Conservation (phyloP, 2,113 vertebrate species). For the Cynocephalus volans region DNA sequence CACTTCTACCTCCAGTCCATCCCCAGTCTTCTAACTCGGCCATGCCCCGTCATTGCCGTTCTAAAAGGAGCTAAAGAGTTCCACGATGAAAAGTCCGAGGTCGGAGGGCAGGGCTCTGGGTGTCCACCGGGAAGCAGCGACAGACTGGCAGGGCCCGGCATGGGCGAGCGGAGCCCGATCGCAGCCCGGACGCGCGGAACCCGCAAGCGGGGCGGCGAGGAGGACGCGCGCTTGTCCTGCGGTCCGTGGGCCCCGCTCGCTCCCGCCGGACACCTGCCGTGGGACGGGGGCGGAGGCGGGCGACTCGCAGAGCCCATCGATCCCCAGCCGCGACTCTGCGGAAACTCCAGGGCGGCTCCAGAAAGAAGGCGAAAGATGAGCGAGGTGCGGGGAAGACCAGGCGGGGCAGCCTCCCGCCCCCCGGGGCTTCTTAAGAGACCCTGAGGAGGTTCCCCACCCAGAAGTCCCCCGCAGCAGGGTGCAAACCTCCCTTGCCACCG, state of each 20-base stretch:
- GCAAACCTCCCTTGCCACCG: background rate
- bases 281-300: background rate
- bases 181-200: background rate
- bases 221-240: accelerated
- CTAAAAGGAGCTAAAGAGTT: background rate
- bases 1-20: background rate
- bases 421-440: background rate
- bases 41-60: background rate
- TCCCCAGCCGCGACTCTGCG: background rate
- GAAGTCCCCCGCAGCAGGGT: background rate
- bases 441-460: accelerated
- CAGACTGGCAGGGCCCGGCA: background rate
- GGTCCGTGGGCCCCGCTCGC: accelerated
- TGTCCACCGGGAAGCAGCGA: background rate
- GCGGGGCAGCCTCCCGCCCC: background rate
- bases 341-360: background rate
- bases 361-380: background rate
- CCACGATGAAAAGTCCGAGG: background rate
- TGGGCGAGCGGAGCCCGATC: background rate
- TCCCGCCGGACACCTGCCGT: background rate
- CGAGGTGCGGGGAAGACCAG: background rate
- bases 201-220: no score
- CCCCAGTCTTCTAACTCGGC: background rate
- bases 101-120: background rate
- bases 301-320: accelerated